Conservation (phyloP, 1,140 invertebrate genomes). For the Stenopsyche tienmushanensis region DNA sequence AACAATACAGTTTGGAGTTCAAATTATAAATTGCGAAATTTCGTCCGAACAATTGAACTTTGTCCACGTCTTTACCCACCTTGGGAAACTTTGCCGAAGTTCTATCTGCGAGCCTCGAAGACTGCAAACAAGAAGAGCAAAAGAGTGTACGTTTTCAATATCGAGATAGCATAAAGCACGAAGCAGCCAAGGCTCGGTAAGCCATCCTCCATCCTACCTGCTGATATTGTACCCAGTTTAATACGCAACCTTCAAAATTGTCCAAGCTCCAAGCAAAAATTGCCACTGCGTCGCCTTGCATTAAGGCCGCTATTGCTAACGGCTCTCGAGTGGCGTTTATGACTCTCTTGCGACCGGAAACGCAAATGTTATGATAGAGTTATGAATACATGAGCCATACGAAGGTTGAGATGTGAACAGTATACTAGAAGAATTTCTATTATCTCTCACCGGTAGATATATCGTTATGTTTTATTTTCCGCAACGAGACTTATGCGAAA, state of each 20-base stretch:
- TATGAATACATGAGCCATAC: no score
- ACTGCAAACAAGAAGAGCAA: background rate
- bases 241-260: background rate
- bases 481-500: background rate
- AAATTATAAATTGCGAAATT: no score
- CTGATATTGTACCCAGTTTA: background rate
- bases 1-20: no score
- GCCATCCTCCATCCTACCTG: conserved; percentile 2
- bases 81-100: background rate
- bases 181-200: background rate
- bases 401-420: no score
- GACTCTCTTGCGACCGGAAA: no score
- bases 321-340: no score
- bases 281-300: no score
- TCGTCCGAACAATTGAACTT: no score
- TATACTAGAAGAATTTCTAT: background rate
- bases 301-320: no score
- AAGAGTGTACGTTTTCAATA: conserved; percentile 8
- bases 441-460: no score
- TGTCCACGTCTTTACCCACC: background rate
- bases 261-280: background rate
- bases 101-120: background rate
- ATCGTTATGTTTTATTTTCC: background rate
- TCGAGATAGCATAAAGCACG: conserved; percentile 1
- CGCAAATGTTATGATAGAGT: no score